A percentile compares a stretch with the other conserved stretches of the same genome.
Conservation (phyloP, 2,797 vertebrate genomes). For the Scleropages formosus region DNA sequence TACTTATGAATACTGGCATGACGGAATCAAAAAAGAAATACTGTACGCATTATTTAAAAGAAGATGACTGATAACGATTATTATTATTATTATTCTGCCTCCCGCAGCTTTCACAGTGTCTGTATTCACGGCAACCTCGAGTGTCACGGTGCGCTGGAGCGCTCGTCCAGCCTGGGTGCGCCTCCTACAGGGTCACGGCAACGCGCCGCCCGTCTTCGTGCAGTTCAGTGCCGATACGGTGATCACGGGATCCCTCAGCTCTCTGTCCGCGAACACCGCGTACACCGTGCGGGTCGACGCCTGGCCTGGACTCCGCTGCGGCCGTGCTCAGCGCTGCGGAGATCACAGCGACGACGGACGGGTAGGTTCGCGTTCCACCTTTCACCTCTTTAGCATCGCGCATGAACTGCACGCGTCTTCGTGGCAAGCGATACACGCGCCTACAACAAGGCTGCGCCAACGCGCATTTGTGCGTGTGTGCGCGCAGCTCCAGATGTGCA, state of each 20-base stretch:
- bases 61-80: no score
- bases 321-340: conserved; percentile 61
- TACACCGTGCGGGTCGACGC: conserved; percentile 72
- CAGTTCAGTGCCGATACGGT: conserved; percentile 65
- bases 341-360: conserved; percentile 66
- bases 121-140: conserved; percentile 73
- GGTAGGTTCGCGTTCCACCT: background rate
- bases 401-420: no score
- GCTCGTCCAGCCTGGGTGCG: conserved; percentile 54
- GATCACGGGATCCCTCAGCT: conserved; percentile 70
- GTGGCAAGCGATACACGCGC: no score
- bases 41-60: no score
- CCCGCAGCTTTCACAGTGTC: conserved; percentile 67
- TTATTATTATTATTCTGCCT: background rate
- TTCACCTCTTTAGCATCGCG: no score
- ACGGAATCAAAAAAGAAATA: no score
- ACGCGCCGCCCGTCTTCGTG: conserved; percentile 54
- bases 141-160: conserved; percentile 69
- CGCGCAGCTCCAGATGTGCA: conserved; percentile 78
- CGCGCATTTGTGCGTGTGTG: background rate
- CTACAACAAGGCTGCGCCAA: no score
- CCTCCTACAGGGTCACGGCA: conserved; percentile 73
- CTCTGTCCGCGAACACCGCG: conserved; percentile 68
- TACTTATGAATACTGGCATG: no score
- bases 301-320: conserved; percentile 63